Evolutionary conservation across 2,113 vertebrate genomes (phyloP).

Genomic region (Silurus glanis): DNA sequence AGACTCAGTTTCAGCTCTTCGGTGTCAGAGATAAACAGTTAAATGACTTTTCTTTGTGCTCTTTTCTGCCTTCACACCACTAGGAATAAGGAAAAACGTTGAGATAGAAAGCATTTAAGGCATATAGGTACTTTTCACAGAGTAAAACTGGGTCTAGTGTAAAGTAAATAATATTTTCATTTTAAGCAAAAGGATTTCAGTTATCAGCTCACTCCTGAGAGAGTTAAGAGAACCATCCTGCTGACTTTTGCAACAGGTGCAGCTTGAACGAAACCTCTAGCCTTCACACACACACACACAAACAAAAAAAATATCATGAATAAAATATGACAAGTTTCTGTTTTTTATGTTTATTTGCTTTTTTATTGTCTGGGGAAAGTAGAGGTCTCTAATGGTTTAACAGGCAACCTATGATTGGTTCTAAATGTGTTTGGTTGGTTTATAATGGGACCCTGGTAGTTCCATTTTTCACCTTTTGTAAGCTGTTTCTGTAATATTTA

Average conservation of each 20-base stretch:
- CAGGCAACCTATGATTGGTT: background rate
- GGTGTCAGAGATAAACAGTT: constrained; percentile 38
- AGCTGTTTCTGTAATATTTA: background rate
- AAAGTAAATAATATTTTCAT: background rate
- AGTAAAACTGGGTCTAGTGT: background rate
- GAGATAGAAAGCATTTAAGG: background rate
- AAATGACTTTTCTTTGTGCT: constrained; percentile 20
- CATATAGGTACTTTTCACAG: constrained; percentile 40
- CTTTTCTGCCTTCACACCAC: no score
- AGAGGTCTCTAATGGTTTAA: background rate
- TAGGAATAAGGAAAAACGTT: background rate
- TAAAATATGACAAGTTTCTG: background rate
- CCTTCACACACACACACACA: background rate
- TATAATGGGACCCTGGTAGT: background rate
- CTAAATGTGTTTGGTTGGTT: background rate
- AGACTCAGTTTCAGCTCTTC: constrained; percentile 17
- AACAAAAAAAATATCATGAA: no score
- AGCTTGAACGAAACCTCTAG: background rate
- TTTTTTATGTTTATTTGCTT: background rate
- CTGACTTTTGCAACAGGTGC: background rate
- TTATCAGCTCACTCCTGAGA: background rate
- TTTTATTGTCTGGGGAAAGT: background rate
- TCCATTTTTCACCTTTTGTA: no score
- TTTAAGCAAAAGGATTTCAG: background rate
- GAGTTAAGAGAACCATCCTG: background rate